phyloP scores from a whole-genome alignment of 2,888 invertebrate species.

The Brachypterus glaber region DNA sequence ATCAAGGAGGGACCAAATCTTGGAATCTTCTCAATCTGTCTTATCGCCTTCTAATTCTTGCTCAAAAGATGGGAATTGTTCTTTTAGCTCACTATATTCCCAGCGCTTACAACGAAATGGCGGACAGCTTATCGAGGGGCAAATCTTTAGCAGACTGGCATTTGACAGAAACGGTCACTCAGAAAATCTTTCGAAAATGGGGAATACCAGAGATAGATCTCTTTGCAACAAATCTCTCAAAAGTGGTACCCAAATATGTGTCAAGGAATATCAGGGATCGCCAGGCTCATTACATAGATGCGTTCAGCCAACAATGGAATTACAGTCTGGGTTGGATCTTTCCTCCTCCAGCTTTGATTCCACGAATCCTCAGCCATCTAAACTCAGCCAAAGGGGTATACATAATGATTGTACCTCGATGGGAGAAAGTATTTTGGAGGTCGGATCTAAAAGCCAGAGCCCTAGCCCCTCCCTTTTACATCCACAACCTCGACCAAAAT shows the following conservation, averaged over 20 bases:
- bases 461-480: slow-evolving; percentile 11
- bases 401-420: slow-evolving; percentile 23
- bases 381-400: slow-evolving; percentile 21
- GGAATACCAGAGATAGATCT: slow-evolving; percentile 18
- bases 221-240: slow-evolving; percentile 18
- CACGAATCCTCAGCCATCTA: slow-evolving; percentile 23
- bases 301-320: slow-evolving; percentile 20
- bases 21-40: too few relatives aligned
- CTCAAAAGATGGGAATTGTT: slow-evolving; percentile 9
- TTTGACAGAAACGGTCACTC: slow-evolving; percentile 10
- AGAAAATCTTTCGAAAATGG: slow-evolving; percentile 18
- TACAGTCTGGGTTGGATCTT: slow-evolving; percentile 24
- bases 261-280: slow-evolving; percentile 12
- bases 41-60: slow-evolving; percentile 7
- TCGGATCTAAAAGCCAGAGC: slow-evolving; percentile 30
- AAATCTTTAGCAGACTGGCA: slow-evolving; percentile 18
- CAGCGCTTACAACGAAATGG: slow-evolving; percentile 18
- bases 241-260: slow-evolving; percentile 16
- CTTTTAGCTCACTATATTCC: slow-evolving; percentile 17
- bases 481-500: slow-evolving; percentile 15
- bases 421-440: slow-evolving; percentile 26
- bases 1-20: slow-evolving; percentile 19
- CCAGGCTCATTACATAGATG: slow-evolving; percentile 15
- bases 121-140: slow-evolving; percentile 19
- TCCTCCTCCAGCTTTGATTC: slow-evolving; percentile 28